phyloP scores from a whole-genome alignment of 1,140 invertebrate species.

The Dreissena polymorpha region DNA sequence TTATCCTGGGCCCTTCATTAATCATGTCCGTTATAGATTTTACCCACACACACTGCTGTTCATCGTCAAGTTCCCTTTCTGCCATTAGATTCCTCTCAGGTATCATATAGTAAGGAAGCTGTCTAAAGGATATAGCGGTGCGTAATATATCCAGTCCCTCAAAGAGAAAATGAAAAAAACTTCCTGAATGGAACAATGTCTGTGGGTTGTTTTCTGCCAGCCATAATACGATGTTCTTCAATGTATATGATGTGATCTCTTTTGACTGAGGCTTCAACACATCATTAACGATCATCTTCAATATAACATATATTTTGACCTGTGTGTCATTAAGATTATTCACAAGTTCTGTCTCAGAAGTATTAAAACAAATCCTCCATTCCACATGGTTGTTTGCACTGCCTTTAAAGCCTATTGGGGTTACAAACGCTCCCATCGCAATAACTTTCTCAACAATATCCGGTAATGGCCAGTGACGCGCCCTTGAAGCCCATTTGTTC shows the following conservation, averaged over 20 bases:
- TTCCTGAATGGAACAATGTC: neutral
- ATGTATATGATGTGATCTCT: conserved; percentile 13
- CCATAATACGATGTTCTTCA: conserved; percentile 25
- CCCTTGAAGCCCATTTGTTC: neutral
- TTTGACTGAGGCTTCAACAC: neutral
- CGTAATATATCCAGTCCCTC: neutral
- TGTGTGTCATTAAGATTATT: conserved; percentile 2
- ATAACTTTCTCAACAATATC: neutral
- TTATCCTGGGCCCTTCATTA: too few species aligned
- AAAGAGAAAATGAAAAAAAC: neutral
- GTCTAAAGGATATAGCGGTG: neutral
- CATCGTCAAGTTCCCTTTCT: neutral
- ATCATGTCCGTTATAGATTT: too few species aligned
- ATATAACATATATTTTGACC: neutral
- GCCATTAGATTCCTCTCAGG: conserved; percentile 5
- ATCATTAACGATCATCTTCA: conserved; percentile 10
- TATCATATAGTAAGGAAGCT: conserved; percentile 21
- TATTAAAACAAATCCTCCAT: conserved; percentile 20
- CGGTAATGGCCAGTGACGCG: neutral
- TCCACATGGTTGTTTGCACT: neutral
- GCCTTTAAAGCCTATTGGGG: conserved; percentile 18
- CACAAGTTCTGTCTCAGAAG: neutral
- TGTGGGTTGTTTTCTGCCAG: conserved; percentile 13
- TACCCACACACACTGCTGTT: too few species aligned
- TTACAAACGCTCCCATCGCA: neutral